These are phyloP conservation scores for Dolichotis patagonum DNA, from an alignment of 2,113 vertebrate species.

Conservation along the genomic window DNA sequence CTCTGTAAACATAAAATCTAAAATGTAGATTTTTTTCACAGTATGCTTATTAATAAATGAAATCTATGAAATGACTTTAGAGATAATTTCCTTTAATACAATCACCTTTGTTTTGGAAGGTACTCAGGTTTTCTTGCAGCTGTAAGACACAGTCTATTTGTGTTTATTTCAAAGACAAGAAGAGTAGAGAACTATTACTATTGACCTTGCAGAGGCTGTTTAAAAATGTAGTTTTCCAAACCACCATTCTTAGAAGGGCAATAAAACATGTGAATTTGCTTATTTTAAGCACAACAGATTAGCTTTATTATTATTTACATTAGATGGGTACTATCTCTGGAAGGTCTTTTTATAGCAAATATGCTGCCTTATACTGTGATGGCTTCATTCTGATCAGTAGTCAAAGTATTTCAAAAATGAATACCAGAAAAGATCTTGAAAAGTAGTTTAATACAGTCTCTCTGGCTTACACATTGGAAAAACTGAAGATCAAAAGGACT, in stretches of 20 bases:
- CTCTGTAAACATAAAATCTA: conserved; percentile 87
- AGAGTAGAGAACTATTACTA: conserved; percentile 49
- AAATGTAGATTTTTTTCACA: conserved; percentile 89
- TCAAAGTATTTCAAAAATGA: conserved; percentile 20
- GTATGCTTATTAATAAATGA: conserved; percentile 88
- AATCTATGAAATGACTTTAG: conserved; percentile 83
- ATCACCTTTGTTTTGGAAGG: conserved; percentile 75
- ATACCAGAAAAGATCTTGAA: conserved; percentile 27
- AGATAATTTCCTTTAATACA: conserved; percentile 78
- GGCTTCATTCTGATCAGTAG: conserved; percentile 28
- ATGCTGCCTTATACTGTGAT: conserved; percentile 26
- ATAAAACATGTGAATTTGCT: conserved; percentile 31
- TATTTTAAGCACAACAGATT: conserved; percentile 66
- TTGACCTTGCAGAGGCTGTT: conserved; percentile 51
- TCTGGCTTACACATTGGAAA: conserved; percentile 33
- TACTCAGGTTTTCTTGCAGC: conserved; percentile 74
- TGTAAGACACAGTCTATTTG: conserved; percentile 62
- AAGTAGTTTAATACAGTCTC: background rate
- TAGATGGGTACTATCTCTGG: conserved; percentile 44
- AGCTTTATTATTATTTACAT: conserved; percentile 41
- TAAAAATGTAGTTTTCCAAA: conserved; percentile 39
- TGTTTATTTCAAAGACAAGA: conserved; percentile 66
- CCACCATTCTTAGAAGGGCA: conserved; percentile 17
- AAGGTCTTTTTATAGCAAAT: conserved; percentile 33
- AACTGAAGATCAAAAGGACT: conserved; percentile 44